Evolutionary conservation across 1,140 invertebrate genomes (phyloP), one percentile per base, ranked within the genome.

Genomic region (Drosophila malerkotliana): DNA sequence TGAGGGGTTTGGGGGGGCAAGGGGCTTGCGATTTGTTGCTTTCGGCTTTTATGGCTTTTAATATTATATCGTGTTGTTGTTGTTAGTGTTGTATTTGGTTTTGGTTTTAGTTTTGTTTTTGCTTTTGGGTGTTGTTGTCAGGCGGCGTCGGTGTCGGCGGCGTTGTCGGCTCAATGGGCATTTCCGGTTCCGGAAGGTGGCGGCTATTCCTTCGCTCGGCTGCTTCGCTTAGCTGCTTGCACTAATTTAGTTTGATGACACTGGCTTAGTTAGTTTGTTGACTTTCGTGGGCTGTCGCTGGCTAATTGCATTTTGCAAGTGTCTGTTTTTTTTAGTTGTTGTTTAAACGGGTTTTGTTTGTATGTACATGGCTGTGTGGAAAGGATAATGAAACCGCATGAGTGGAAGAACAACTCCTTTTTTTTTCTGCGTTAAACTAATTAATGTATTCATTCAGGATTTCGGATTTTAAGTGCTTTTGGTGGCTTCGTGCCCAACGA

Each of bases 401-500:
- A 71, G 58, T 69, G 15, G 63, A 59, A 75, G 52, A 76, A 61
- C 52, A 76, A 61, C 52, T 55, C 34, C 44, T 56, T 39, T 58
- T 59, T 39, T 58, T 64, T 15, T n/a, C 3, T 15, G 8, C 44
- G 15, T 30, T 62, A 68, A 72, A 68, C 64, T 83, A 79, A 79
- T 88, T 88, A 72, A 72, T 61, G 60, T 66, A 66, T 76, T 79
- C 55, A 66, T 77, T 59, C 60, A 73, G 47, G 24, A 67, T 59
- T 68, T 44, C 57, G 24, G 59, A 34, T 52, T 26, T 64, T 41
- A 57, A 63, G 59, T 72, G 54, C 45, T 59, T 37, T 72, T 58
- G 63, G 77, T 74, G 81, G 68, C 79, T 67, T 77, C 82, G 82
- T 82, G 83, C 74, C 52, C 56, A 87, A 88, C 84, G 72, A 88